Evolutionary conservation across 2,888 invertebrate species (phyloP), one percentile per base, ranked within the genome.

Genomic region (Drosophila quinaria): DNA sequence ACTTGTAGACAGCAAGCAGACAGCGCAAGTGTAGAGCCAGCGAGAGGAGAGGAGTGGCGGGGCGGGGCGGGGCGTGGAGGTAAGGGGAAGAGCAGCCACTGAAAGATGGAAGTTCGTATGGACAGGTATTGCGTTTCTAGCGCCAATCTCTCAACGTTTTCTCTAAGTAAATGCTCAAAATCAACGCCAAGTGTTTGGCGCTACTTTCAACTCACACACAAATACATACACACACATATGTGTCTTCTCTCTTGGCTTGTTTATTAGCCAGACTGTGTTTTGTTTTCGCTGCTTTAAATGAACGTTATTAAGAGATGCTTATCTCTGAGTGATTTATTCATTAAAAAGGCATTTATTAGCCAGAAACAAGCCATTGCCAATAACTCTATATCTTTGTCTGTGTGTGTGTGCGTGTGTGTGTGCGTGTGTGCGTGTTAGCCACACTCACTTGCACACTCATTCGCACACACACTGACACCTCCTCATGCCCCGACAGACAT

Each of bases 241-340:
- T 31, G n/a, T 47, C 33, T 74, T 31, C 58, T 47, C 50, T 58
- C 46, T 70, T 72, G 64, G 56, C 66, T 72, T 80, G 72, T 78
- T 81, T 84, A 75, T 87, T 65, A 55, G 62, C 55, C 64, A 65
- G 61, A 63, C 62, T 87, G 74, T 81, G 70, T 87, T 86, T 86
- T 86, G 89, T 89, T 85, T 83, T 84, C 79, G 80, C 66, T 78
- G 82, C 90, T 90, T 91, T 90, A 91, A 90, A 90, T 91, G 91
- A 87, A 90, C 90, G 89, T 91, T 91, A 92, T 91, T 92, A 92
- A 92, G 88, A 91, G 92, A 92, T 92, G 89, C 81, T 92, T 92
- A 92, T 92, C 92, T 80, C 83, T 83, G 90, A 91, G 91, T 92
- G 92, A 92, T 92, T 92, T 92, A 92, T 92, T 92, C 92, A 92